Percentiles rank a stretch among this genome's conserved stretches.
Conservation (phyloP, 2,888 invertebrate species). For the Harpalus rufipes region DNA sequence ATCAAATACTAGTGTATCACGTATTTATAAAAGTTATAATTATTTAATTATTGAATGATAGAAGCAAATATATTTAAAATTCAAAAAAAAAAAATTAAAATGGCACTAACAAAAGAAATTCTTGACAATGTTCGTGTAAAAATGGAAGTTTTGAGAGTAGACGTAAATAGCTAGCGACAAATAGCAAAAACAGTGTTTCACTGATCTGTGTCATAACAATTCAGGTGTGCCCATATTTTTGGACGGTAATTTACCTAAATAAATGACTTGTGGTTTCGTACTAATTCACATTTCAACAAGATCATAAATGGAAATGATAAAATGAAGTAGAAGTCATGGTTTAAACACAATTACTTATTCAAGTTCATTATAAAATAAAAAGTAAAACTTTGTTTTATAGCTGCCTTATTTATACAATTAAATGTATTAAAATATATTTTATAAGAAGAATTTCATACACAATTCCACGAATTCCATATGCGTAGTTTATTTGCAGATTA, state of each 20-base stretch:
- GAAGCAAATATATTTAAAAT: no score
- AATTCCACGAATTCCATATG: background rate
- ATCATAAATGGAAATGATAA: background rate
- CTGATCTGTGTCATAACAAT: background rate
- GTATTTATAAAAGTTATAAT: no score
- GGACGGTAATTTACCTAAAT: no score
- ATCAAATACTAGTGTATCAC: no score
- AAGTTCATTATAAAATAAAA: conserved; percentile 7
- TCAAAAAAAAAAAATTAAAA: no score
- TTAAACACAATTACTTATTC: background rate
- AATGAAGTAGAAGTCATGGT: background rate
- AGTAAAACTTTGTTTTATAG: background rate
- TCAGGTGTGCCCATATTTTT: background rate
- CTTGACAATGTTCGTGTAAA: no score
- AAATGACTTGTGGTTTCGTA: background rate
- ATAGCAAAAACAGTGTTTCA: no score
- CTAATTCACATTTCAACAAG: background rate
- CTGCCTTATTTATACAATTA: background rate
- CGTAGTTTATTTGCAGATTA: no score
- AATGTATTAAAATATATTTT: background rate
- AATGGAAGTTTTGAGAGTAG: no score
- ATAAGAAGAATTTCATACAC: background rate
- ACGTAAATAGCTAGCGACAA: no score
- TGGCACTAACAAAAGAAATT: no score
- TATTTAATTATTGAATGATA: no score